phyloP scores from a whole-genome alignment of 2,888 invertebrate genomes.

The Heliconius ismenius region DNA sequence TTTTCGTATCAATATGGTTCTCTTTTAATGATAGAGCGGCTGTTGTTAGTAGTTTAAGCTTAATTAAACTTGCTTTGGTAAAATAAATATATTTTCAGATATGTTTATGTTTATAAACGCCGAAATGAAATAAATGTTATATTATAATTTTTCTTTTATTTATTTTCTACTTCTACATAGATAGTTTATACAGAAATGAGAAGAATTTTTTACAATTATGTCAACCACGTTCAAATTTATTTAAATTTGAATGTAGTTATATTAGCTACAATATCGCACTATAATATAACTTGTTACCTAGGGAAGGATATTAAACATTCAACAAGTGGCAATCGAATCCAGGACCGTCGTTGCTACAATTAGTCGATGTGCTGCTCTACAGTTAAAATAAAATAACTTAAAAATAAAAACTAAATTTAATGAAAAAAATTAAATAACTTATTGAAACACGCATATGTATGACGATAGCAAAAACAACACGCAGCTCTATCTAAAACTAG shows the following conservation, averaged over 20 bases:
- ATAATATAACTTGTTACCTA: neutral
- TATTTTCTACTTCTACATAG: neutral
- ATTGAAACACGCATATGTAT: neutral
- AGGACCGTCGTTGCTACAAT: neutral
- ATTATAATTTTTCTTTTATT: constrained; percentile 11
- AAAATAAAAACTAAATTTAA: neutral
- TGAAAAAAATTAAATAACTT: neutral
- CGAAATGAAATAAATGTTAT: constrained; percentile 31
- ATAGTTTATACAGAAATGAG: neutral
- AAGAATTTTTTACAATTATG: no score
- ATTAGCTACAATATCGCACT: no score
- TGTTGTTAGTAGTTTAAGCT: constrained; percentile 12
- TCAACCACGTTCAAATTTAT: no score
- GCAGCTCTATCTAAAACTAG: constrained; percentile 6
- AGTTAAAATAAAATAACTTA: neutral
- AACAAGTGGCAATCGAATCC: neutral
- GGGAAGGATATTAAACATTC: neutral
- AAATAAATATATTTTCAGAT: constrained; percentile 33
- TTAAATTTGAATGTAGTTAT: no score
- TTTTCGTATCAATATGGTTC: constrained; percentile 32
- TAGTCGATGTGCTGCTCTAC: neutral
- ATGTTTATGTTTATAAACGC: constrained; percentile 43
- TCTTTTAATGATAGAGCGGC: constrained; percentile 23
- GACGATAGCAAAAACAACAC: constrained; percentile 5
- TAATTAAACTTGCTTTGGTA: neutral